These are phyloP conservation scores for Diachasma alloeum DNA, from an alignment of 1,140 invertebrate genomes.

Conservation along the genomic window DNA sequence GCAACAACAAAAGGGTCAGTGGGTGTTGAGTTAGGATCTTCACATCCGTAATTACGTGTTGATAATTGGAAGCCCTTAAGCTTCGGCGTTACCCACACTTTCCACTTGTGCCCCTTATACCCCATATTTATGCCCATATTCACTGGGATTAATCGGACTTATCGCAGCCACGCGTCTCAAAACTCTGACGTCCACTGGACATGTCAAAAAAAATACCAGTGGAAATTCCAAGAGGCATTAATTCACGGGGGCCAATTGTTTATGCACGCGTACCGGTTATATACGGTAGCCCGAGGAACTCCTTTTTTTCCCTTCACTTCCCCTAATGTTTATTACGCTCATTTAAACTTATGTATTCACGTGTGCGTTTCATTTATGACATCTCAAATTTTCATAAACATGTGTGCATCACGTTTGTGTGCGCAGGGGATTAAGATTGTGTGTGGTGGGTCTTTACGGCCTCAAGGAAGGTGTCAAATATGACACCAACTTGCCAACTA, in stretches of 20 bases:
- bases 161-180: neutral
- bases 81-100: neutral
- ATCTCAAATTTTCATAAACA: neutral
- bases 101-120: constrained; percentile 32
- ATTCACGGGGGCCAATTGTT: constrained; percentile 20
- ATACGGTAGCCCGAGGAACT: constrained; percentile 19
- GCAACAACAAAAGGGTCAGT: constrained; percentile 27
- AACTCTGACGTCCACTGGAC: neutral
- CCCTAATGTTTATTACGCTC: neutral
- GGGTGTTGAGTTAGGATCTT: constrained; percentile 51
- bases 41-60: constrained; percentile 55
- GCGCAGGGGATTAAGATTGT: neutral
- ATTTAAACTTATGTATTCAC: constrained; percentile 21
- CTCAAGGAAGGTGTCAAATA: constrained; percentile 61
- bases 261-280: constrained; percentile 17
- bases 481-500: constrained; percentile 62
- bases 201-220: neutral
- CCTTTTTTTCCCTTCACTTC: neutral
- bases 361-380: constrained; percentile 4
- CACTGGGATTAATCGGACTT: constrained; percentile 10
- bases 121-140: neutral
- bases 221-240: constrained; percentile 13
- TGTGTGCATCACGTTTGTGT: neutral
- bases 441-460: constrained; percentile 41
- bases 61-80: constrained; percentile 49